Conservation (phyloP, 2,113 vertebrate species). For the Eupsittula cactorum region DNA sequence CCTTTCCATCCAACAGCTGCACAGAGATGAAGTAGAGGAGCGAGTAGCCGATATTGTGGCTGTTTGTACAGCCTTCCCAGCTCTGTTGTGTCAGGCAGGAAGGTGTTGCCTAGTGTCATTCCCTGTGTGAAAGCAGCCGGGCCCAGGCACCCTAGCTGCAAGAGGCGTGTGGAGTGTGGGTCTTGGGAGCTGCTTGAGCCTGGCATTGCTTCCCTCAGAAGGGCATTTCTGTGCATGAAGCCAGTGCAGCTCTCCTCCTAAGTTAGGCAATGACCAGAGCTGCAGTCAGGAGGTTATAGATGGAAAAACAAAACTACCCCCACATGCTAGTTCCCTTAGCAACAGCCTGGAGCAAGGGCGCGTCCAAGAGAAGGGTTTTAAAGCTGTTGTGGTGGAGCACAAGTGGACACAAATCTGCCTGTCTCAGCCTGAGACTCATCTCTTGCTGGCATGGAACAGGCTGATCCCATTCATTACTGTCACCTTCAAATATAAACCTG, state of each 20-base stretch:
- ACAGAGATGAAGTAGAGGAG: neutral
- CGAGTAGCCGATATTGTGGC: neutral
- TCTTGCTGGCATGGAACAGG: neutral
- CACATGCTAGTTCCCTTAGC: neutral
- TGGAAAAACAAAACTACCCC: neutral
- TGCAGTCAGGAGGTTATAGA: neutral
- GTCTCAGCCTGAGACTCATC: neutral
- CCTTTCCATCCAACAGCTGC: neutral
- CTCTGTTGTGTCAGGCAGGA: neutral
- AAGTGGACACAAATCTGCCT: neutral
- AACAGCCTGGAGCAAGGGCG: neutral
- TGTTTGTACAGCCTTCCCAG: neutral
- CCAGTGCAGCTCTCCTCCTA: neutral
- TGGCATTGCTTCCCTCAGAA: neutral
- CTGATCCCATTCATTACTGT: constrained; percentile 22
- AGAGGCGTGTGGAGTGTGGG: rapidly evolving
- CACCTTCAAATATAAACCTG: constrained; percentile 41
- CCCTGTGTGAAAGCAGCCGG: neutral
- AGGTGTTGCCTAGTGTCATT: neutral
- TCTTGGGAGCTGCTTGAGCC: neutral
- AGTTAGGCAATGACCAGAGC: neutral
- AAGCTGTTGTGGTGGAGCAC: neutral
- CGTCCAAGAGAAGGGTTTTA: neutral
- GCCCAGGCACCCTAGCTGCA: neutral
- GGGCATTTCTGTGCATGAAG: neutral